Evolutionary conservation across 2,113 vertebrate species (phyloP).

Genomic region (Podocnemis expansa): DNA sequence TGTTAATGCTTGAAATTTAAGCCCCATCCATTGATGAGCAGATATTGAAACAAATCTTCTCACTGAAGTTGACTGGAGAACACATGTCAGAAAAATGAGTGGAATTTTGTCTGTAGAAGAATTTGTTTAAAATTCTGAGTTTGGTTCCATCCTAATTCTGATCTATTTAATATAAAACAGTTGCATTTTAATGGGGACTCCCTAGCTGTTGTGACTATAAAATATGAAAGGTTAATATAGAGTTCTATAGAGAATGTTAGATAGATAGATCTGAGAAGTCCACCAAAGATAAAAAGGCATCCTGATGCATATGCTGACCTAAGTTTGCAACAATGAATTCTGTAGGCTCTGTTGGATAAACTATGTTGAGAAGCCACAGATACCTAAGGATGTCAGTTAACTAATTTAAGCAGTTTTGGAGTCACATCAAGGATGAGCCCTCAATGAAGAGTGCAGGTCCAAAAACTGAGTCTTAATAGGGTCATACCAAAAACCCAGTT

Average conservation of each 20-base stretch:
- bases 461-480: background rate
- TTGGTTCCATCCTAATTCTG: background rate
- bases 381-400: background rate
- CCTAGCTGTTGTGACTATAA: background rate
- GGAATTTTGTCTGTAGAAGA: background rate
- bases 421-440: background rate
- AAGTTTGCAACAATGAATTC: fast-evolving
- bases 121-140: background rate
- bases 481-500: fast-evolving
- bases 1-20: background rate
- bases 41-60: background rate
- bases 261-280: background rate
- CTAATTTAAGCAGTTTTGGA: background rate
- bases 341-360: fast-evolving
- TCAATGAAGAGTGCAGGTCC: fast-evolving
- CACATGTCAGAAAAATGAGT: background rate
- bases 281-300: background rate
- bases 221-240: background rate
- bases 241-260: background rate
- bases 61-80: background rate
- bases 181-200: background rate
- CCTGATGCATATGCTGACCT: fast-evolving
- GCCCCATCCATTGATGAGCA: background rate
- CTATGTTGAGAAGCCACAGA: fast-evolving
- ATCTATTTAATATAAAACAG: background rate